Evolutionary conservation across 2,797 vertebrate species (phyloP).

Genomic region (Podarcis siculus): DNA sequence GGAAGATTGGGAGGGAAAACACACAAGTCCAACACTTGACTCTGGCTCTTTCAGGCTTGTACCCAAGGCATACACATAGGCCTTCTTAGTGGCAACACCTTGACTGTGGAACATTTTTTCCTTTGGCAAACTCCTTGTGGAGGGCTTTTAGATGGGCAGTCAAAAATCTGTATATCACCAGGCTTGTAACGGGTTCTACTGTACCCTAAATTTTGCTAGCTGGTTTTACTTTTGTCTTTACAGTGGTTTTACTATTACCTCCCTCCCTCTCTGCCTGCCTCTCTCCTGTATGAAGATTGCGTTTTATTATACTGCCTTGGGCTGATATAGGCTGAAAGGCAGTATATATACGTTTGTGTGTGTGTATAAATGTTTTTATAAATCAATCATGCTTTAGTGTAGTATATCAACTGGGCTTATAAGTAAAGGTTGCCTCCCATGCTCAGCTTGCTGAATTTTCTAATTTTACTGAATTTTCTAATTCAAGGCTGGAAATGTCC

Average conservation of each 20-base stretch:
- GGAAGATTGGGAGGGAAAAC: too few relatives aligned
- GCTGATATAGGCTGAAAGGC: background rate
- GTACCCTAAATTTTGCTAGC: background rate
- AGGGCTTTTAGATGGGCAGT: background rate
- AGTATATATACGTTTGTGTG: too few relatives aligned
- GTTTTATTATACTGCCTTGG: background rate
- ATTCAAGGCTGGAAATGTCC: background rate
- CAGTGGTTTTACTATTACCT: too few relatives aligned
- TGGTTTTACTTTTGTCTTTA: background rate
- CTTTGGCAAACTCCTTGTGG: background rate
- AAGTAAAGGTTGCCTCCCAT: background rate
- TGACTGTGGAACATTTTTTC: background rate
- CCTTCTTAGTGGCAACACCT: too few relatives aligned
- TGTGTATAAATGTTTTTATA: background rate
- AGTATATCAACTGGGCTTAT: background rate
- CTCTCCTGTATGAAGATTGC: background rate
- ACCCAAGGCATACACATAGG: too few relatives aligned
- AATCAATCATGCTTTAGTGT: background rate
- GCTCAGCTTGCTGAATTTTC: background rate
- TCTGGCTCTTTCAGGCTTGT: background rate
- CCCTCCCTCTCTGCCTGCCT: too few relatives aligned
- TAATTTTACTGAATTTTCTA: background rate
- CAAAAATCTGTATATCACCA: background rate
- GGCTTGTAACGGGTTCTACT: background rate
- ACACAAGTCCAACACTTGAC: too few relatives aligned